A percentile compares a stretch with the other conserved stretches of the same genome.
Conservation (phyloP, 2,113 vertebrate genomes). For the Thinocorus orbignyianus region DNA sequence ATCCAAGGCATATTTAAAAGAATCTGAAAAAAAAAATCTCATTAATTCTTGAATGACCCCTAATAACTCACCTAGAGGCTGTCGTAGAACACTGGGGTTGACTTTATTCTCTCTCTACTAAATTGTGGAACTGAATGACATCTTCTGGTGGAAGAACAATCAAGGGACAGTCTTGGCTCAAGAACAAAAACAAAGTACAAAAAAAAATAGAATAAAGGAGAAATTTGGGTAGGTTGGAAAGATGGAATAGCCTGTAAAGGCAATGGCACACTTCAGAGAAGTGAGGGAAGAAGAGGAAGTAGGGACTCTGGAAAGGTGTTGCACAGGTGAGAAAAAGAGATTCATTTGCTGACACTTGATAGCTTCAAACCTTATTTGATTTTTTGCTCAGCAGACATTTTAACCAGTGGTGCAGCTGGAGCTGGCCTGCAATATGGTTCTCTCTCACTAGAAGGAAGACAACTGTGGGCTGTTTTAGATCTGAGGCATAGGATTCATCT, state of each 20-base stretch:
- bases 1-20: background rate
- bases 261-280: background rate
- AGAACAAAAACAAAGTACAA: background rate
- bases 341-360: background rate
- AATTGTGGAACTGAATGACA: background rate
- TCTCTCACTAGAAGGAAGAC: background rate
- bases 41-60: background rate
- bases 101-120: background rate
- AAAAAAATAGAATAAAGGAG: background rate
- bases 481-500: background rate
- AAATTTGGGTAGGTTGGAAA: background rate
- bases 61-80: background rate
- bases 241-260: background rate
- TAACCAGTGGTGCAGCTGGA: background rate
- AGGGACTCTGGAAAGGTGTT: background rate
- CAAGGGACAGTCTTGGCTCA: background rate
- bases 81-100: background rate
- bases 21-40: background rate
- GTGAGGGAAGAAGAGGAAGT: background rate
- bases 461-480: background rate
- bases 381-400: background rate
- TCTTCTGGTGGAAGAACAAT: background rate
- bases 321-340: background rate
- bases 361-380: background rate
- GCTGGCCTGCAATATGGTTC: background rate